Conservation (phyloP, 1,140 invertebrate species). For the Penaeus indicus region DNA sequence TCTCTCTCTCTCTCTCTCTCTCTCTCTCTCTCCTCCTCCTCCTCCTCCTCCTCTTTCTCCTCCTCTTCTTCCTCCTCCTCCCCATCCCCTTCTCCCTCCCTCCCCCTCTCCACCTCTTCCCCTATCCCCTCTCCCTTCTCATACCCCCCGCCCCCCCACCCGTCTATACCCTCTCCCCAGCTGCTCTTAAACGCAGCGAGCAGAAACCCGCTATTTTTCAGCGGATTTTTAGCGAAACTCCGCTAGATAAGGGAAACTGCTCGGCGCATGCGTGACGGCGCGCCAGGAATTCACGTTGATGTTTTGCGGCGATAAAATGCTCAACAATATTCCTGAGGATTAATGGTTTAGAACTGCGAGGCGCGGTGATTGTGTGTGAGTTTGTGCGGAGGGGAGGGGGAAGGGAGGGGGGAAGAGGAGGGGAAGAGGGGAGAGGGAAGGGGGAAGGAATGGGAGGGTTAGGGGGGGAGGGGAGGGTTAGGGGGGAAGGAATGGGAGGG, state of each 20-base stretch:
- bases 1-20: no score
- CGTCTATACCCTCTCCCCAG: neutral
- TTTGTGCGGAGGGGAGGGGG: neutral
- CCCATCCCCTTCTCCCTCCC: no score
- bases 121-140: neutral
- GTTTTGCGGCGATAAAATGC: slow-evolving; percentile 33
- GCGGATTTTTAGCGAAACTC: slow-evolving; percentile 12
- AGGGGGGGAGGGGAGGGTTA: no score
- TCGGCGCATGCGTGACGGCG: slow-evolving; percentile 23
- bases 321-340: neutral
- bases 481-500: no score
- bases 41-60: no score
- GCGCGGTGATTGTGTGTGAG: neutral
- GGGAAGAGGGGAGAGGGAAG: no score
- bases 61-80: no score
- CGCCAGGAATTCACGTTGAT: neutral
- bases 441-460: no score
- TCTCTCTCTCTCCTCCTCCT: no score
- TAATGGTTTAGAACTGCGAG: slow-evolving; percentile 34
- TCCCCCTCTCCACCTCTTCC: no score
- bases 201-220: neutral
- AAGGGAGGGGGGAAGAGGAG: no score
- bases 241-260: slow-evolving; percentile 41
- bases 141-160: no score
- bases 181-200: neutral